These are phyloP conservation scores for Caenorhabditis imperialis DNA, from an alignment of 2,888 invertebrate species.

Conservation along the genomic window DNA sequence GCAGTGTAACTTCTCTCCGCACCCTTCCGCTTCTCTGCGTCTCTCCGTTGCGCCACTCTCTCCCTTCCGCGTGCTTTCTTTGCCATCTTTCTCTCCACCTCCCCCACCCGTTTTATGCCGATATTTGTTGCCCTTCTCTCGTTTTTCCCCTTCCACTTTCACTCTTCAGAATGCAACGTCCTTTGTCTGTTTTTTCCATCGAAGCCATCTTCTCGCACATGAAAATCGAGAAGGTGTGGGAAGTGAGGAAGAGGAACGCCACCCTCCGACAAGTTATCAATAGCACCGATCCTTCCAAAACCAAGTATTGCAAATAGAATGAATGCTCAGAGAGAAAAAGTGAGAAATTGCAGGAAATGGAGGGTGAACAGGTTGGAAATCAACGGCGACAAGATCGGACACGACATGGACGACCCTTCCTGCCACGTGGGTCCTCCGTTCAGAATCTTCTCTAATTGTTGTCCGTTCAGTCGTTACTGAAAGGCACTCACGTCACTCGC, in stretches of 20 bases:
- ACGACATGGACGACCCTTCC: too few species aligned
- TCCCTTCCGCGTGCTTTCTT: too few species aligned
- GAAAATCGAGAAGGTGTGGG: conserved; percentile 12
- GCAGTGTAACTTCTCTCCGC: conserved; percentile 50
- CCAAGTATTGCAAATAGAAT: background rate
- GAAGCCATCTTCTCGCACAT: conserved; percentile 2
- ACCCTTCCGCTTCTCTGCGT: background rate
- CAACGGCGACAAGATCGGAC: too few species aligned
- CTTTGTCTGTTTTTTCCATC: conserved; percentile 10
- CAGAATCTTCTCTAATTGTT: too few species aligned
- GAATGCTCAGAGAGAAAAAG: background rate
- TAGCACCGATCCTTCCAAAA: background rate
- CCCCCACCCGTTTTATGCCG: too few species aligned
- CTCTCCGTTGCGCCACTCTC: background rate
- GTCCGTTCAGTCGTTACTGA: too few species aligned
- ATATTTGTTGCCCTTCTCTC: conserved; percentile 1
- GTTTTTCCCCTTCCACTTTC: background rate
- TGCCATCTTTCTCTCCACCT: too few species aligned
- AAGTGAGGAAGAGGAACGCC: background rate
- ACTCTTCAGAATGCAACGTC: background rate
- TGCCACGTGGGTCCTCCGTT: too few species aligned
- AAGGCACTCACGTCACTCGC: too few species aligned
- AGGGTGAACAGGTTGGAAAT: background rate
- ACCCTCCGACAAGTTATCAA: background rate
- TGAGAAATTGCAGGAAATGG: background rate